phyloP scores from a whole-genome alignment of 2,888 invertebrate genomes.

The Platycnemis pennipes region DNA sequence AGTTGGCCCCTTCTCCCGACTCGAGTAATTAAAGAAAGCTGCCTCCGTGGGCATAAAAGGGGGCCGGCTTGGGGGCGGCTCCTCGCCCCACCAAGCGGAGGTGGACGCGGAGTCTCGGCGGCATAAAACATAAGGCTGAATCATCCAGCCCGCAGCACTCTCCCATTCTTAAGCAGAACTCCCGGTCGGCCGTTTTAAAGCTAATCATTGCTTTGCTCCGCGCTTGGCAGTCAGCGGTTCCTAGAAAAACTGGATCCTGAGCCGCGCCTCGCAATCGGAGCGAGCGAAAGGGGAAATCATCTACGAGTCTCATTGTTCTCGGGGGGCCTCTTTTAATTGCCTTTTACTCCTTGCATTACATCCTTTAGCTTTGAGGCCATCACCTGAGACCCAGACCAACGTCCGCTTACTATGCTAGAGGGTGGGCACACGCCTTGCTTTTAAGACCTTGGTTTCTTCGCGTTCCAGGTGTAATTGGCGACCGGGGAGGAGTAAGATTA shows the following conservation, averaged over 20 bases:
- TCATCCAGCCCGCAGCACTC: neutral
- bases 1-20: neutral
- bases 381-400: neutral
- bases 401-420: neutral
- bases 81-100: neutral
- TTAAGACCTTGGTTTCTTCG: constrained; percentile 5
- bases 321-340: neutral
- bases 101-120: neutral
- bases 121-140: constrained; percentile 36
- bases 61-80: neutral
- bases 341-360: constrained; percentile 22
- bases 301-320: constrained; percentile 19
- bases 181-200: neutral
- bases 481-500: neutral
- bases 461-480: constrained; percentile 26
- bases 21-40: neutral
- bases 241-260: neutral
- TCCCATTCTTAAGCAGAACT: constrained; percentile 48
- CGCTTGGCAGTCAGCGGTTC: constrained; percentile 15
- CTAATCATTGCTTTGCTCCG: constrained; percentile 46
- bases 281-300: constrained; percentile 1
- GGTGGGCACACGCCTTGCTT: neutral
- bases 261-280: neutral
- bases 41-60: neutral
- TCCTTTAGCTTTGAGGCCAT: constrained; percentile 31